Conservation (phyloP, 2,113 vertebrate genomes). For the Pterocles orientalis region DNA sequence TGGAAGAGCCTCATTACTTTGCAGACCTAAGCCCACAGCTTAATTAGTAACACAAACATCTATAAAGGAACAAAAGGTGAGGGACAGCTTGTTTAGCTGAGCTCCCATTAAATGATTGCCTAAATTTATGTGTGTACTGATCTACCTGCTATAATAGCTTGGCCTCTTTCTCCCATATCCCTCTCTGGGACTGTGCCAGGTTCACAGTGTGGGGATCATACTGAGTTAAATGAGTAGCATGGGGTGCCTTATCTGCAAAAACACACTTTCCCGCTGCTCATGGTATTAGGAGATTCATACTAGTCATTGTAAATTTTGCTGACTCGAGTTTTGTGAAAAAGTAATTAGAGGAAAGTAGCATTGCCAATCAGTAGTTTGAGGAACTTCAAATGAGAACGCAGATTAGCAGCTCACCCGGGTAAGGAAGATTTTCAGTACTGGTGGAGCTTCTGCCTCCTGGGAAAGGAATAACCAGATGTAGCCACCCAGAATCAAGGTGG, state of each 20-base stretch:
- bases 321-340: not conserved
- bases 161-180: not conserved
- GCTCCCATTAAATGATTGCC: not conserved
- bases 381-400: not conserved
- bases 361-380: not conserved
- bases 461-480: not conserved
- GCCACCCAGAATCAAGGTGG: not conserved
- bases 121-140: not conserved
- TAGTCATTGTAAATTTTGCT: not conserved
- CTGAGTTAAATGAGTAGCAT: not conserved
- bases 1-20: conserved; percentile 46
- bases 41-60: conserved; percentile 64
- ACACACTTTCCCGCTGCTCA: not conserved
- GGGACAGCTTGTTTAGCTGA: conserved; percentile 24
- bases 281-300: not conserved
- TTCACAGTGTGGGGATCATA: not conserved
- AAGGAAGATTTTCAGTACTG: not conserved
- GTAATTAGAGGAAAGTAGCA: not conserved
- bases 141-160: not conserved
- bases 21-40: conserved; percentile 39
- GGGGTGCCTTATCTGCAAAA: conserved; percentile 7
- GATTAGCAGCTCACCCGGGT: not conserved
- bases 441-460: not conserved
- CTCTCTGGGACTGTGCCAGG: not conserved
- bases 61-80: conserved; percentile 51